Evolutionary conservation across 2,888 invertebrate species (phyloP), one percentile per base, ranked within the genome.

Genomic region (Crossocerus cetratus): DNA sequence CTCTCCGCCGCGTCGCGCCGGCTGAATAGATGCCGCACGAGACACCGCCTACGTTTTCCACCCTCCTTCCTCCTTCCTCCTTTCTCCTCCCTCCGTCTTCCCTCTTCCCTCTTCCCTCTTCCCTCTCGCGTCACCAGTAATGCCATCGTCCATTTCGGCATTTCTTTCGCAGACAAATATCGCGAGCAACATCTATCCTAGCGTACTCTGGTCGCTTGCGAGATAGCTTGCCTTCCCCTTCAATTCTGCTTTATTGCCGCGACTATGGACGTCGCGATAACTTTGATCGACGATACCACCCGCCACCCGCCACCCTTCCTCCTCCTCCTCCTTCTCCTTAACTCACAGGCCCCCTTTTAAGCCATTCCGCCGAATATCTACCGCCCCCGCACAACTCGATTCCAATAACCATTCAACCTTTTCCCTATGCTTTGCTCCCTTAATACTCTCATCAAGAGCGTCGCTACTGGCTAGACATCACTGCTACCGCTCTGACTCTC

Each of bases 161-260:
- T 58, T 67, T 54, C 66, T 69, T 68, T 62, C 65, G n/a, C n/a
- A 49, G 60, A 78, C 78, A 80, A 77, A 80, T 77, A 80, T 75
- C 56, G 21, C 21, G 72, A 71, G 77, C 72, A 73, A 14, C 49
- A 49, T 49, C n/a, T 16, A 32, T 32, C 16, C 49, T 49, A 49
- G 16, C 49, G 74, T 73, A 43, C 20, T 55, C 69, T 65, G 58
- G 62, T 21, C 70, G n/a, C n/a, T n/a, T n/a, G n/a, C n/a, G n/a
- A n/a, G n/a, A 54, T 65, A 73, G 72, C 68, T 70, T 61, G 53
- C 60, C 74, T 74, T 66, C 69, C 65, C 21, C 13, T 65, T 43
- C 55, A 70, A 69, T 59, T 58, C 43, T 64, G 65, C 60, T 74
- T 74, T 74, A 76, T 76, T 69, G 71, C 63, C 42, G 62, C 61